Base-by-base conservation (phyloP, 1,140 invertebrate species). In the Meloidogyne exigua region DNA sequence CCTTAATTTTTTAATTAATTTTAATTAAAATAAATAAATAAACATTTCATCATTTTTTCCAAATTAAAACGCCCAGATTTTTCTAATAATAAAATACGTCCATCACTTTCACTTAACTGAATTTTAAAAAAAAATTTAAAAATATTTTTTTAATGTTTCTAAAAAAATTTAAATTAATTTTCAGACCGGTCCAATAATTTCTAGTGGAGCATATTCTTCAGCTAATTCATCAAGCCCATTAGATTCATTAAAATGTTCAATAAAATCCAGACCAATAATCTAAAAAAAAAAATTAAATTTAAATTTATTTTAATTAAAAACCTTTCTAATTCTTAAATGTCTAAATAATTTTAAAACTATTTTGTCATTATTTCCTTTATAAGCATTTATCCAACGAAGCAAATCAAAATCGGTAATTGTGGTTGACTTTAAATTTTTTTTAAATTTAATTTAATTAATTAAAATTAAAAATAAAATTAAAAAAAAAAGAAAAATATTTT, bases 141-240 rank as follows among this genome's bases (percentile, higher is more conserved):
- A 32, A 3, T 3, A 32, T 32, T 32, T 32, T 32, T 3, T 32
- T 32, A 32, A 2, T 3, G 7, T 32, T 32, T 32, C 7, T 32
- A 32, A 36, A 26, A 26, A 32, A 32, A 32, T 32, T 69, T 23
- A n/a, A n/a, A n/a, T n/a, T n/a, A n/a, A n/a, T 1, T 68, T 21
- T 23, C 36, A 21, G 25, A 81, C 80, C 64, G 66, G 63, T 66
- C 81, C 81, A n/a, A 82, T 21, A 26, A 76, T 68, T 36, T 62
- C 75, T 44, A 83, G 32, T 32, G 81, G 81, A 0, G 81, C 81
- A 72, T 80, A 82, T 12, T 67, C 23, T 63, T 82, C 81, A 28
- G 81, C 80, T 15, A 28, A 25, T 15, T 83, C 81, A 66, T 82
- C 81, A n/a, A 82, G 72, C 1, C 62, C 81, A 65, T 79, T 64